Evolutionary conservation across 2,797 vertebrate genomes (phyloP).

Genomic region (Phylloscopus collybita): DNA sequence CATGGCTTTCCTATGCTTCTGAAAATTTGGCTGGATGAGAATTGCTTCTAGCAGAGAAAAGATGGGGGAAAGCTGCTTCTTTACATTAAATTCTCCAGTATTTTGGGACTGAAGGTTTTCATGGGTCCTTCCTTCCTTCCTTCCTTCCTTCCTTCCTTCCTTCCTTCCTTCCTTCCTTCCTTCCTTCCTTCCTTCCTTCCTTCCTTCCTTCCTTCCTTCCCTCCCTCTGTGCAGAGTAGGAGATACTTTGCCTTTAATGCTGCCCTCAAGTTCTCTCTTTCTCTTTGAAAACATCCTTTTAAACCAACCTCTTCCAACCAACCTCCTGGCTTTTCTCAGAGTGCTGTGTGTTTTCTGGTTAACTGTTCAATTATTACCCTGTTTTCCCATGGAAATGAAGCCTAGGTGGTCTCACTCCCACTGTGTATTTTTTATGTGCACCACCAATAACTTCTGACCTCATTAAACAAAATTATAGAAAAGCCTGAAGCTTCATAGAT

Average conservation of each 20-base stretch:
- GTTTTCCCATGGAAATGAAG: not conserved
- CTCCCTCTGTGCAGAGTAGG: too few species aligned
- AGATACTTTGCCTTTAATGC: not conserved
- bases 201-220: not conserved
- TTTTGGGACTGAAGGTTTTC: not conserved
- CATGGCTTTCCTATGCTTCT: not conserved
- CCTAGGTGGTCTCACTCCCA: not conserved
- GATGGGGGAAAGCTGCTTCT: not conserved
- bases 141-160: not conserved
- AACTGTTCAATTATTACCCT: not conserved
- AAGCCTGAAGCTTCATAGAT: slow-evolving; percentile 10
- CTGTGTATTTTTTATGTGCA: not conserved
- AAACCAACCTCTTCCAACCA: not conserved
- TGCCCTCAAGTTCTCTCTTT: not conserved
- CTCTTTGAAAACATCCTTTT: not conserved
- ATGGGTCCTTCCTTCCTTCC: too few species aligned
- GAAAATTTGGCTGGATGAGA: not conserved
- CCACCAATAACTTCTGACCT: not conserved
- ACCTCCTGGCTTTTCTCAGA: not conserved
- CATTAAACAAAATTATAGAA: slow-evolving; percentile 2
- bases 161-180: too few species aligned
- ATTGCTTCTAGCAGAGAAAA: not conserved
- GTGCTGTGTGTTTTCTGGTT: not conserved
- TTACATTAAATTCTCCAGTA: not conserved
- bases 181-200: not conserved